Conservation (phyloP, 2,797 vertebrate genomes). For the Cephalopachus bancanus region DNA sequence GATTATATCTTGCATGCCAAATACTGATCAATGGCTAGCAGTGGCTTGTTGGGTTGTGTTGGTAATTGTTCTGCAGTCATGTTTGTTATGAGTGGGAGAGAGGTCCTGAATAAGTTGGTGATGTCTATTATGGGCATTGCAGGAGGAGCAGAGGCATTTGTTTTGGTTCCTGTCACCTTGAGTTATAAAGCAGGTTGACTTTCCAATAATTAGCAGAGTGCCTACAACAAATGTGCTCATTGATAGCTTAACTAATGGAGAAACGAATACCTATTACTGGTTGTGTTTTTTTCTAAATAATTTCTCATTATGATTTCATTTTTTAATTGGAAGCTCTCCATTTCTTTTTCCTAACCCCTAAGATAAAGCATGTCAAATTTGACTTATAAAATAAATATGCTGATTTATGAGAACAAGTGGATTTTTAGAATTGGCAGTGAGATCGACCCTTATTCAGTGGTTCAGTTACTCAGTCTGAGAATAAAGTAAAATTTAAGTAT, state of each 20-base stretch:
- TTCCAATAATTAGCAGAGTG: not conserved
- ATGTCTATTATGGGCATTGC: not conserved
- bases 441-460: not conserved
- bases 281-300: slow-evolving; percentile 43
- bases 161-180: slow-evolving; percentile 41
- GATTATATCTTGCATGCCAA: slow-evolving; percentile 3
- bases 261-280: slow-evolving; percentile 18
- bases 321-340: not conserved
- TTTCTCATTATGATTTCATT: not conserved
- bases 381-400: slow-evolving; percentile 5
- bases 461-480: not conserved
- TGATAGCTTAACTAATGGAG: slow-evolving; percentile 15
- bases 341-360: not conserved
- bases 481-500: not conserved
- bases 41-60: not conserved
- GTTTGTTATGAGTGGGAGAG: slow-evolving; percentile 48
- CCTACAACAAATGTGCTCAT: slow-evolving; percentile 22
- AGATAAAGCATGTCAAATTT: not conserved
- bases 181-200: slow-evolving; percentile 23
- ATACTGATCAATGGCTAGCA: slow-evolving; percentile 26
- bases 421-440: not conserved
- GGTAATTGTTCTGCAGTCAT: slow-evolving; percentile 41
- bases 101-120: slow-evolving; percentile 45
- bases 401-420: not conserved
- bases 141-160: not conserved